Evolutionary conservation across 2,113 vertebrate species (phyloP).

Genomic region (Scomber japonicus): DNA sequence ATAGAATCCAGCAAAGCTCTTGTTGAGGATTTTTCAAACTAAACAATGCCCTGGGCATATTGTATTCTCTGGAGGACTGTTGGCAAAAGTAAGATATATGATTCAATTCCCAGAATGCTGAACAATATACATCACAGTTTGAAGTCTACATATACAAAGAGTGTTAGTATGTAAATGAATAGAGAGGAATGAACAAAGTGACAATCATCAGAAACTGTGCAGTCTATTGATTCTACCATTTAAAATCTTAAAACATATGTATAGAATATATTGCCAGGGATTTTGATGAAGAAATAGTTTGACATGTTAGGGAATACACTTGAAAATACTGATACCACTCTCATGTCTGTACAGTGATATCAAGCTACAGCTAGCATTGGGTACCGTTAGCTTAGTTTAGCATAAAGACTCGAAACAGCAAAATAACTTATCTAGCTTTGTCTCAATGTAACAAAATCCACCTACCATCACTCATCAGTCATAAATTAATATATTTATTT

Average conservation of each 20-base stretch:
- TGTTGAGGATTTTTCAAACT: slow-evolving; percentile 76
- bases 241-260: not conserved
- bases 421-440: not conserved
- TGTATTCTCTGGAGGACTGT: slow-evolving; percentile 71
- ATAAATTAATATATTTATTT: too few species aligned
- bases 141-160: slow-evolving; percentile 32
- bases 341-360: not conserved
- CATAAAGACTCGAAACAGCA: not conserved
- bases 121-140: slow-evolving; percentile 22
- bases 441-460: not conserved
- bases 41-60: slow-evolving; percentile 81
- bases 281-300: not conserved
- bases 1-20: slow-evolving; percentile 66
- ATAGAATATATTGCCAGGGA: not conserved
- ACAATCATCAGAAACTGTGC: too few species aligned
- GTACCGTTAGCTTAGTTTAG: slow-evolving; percentile 11
- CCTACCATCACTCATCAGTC: too few species aligned
- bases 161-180: too few species aligned
- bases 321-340: not conserved
- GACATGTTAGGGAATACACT: not conserved
- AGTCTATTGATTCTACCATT: slow-evolving; percentile 3
- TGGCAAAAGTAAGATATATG: slow-evolving; percentile 62
- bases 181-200: too few species aligned
- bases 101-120: slow-evolving; percentile 56
- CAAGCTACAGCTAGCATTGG: not conserved